These are phyloP conservation scores for Panagrolaimus sp. DNA, from an alignment of 1,140 invertebrate species.

Conservation along the genomic window DNA sequence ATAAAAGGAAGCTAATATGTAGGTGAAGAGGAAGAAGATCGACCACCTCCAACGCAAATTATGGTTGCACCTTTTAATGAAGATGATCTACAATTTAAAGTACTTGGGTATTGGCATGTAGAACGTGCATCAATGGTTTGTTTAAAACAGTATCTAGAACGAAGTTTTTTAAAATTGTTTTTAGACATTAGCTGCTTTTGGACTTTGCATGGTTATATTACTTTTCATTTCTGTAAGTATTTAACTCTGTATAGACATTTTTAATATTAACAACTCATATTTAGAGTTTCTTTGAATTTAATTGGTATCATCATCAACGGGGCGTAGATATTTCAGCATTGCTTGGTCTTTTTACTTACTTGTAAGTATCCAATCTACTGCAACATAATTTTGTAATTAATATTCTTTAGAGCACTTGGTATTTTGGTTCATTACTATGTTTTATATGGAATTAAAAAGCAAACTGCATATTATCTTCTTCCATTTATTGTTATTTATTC, in stretches of 20 bases:
- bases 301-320: constrained; percentile 52
- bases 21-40: constrained; percentile 47
- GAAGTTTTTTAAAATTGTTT: too few relatives aligned
- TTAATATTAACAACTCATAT: too few relatives aligned
- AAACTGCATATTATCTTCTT: constrained; percentile 37
- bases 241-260: too few relatives aligned
- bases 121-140: constrained; percentile 48
- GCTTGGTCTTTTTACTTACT: constrained; percentile 46
- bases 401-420: constrained; percentile 40
- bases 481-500: constrained; percentile 54
- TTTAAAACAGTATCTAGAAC: too few relatives aligned
- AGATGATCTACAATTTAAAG: constrained; percentile 36
- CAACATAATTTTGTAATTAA: too few relatives aligned
- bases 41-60: constrained; percentile 47
- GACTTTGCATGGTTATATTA: constrained; percentile 47
- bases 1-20: too few relatives aligned
- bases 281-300: constrained; percentile 58
- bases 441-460: constrained; percentile 46
- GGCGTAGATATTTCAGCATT: constrained; percentile 52
- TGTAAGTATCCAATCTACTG: too few relatives aligned
- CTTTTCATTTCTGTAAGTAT: constrained; percentile 45
- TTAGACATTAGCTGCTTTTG: constrained; percentile 50
- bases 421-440: constrained; percentile 48
- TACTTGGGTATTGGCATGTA: constrained; percentile 44
- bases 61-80: constrained; percentile 51